A percentile compares a stretch with the other conserved stretches of the same genome.
Conservation (phyloP, 2,888 invertebrate species). For the Andrena praecox region DNA sequence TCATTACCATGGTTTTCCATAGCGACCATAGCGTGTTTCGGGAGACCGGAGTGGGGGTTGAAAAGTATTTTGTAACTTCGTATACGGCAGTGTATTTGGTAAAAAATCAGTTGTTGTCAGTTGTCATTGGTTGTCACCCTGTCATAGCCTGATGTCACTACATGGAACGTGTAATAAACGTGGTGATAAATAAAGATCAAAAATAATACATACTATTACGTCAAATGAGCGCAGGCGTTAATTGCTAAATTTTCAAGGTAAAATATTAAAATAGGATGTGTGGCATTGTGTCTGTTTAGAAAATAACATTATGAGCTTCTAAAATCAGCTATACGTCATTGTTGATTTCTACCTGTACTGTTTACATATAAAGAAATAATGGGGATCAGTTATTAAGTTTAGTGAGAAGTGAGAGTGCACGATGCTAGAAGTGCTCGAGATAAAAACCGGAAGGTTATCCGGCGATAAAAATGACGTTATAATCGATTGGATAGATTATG, state of each 20-base stretch:
- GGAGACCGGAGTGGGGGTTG: no score
- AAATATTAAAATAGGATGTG: slow-evolving; percentile 48
- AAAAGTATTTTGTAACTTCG: no score
- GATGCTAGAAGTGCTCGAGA: slow-evolving; percentile 64
- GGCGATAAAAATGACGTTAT: slow-evolving; percentile 21
- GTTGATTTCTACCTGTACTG: slow-evolving; percentile 22
- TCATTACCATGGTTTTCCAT: no score
- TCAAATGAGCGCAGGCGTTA: slow-evolving; percentile 14
- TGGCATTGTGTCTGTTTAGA: slow-evolving; percentile 37
- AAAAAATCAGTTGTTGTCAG: no score
- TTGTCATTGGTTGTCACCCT: no score
- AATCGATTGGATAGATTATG: slow-evolving; percentile 42
- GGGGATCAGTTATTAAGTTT: slow-evolving; percentile 26
- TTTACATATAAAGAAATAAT: slow-evolving; percentile 36
- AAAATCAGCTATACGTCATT: slow-evolving; percentile 35
- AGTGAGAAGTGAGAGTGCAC: slow-evolving; percentile 25
- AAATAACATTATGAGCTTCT: slow-evolving; percentile 39
- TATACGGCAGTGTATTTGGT: no score
- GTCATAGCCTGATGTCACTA: no score
- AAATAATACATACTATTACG: slow-evolving; percentile 22
- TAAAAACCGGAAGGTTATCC: slow-evolving; percentile 33
- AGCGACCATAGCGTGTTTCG: no score
- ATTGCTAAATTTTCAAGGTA: slow-evolving; percentile 50
- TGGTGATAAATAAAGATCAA: slow-evolving; percentile 8
- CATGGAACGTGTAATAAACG: neutral